phyloP scores from a whole-genome alignment of 2,888 invertebrate genomes.

The Lathronympha strigana region DNA sequence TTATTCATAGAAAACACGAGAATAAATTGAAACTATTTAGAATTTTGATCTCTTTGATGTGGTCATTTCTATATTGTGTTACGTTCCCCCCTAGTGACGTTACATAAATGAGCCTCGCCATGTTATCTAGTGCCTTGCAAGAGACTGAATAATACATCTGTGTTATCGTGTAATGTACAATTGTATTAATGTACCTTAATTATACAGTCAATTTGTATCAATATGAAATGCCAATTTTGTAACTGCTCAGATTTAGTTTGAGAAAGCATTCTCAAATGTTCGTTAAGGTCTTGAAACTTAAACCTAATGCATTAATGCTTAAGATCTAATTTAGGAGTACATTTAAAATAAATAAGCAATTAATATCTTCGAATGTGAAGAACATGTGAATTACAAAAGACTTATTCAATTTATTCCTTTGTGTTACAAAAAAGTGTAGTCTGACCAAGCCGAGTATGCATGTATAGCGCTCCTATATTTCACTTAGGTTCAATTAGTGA shows the following conservation, averaged over 20 bases:
- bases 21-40: too few species aligned
- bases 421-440: too few species aligned
- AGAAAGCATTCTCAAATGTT: neutral
- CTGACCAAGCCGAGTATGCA: too few species aligned
- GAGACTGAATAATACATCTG: slow-evolving; percentile 60
- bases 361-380: neutral
- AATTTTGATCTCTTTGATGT: neutral
- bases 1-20: neutral
- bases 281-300: neutral
- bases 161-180: slow-evolving; percentile 36
- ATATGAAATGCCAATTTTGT: slow-evolving; percentile 28
- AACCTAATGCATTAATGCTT: neutral
- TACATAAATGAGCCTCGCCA: neutral
- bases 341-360: neutral
- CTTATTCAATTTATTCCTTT: too few species aligned
- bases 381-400: too few species aligned
- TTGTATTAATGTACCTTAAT: slow-evolving; percentile 31
- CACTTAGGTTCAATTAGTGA: too few species aligned
- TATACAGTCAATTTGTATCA: slow-evolving; percentile 30
- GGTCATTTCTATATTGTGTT: neutral
- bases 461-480: too few species aligned
- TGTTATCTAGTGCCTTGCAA: slow-evolving; percentile 63
- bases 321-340: slow-evolving; percentile 16
- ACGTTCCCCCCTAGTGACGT: neutral
- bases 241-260: slow-evolving; percentile 30